A percentile compares a stretch with the other conserved stretches of the same genome.
These are phyloP conservation scores for Pycnomerus fuliginosus DNA, from an alignment of 2,888 invertebrate species.

Conservation along the genomic window DNA sequence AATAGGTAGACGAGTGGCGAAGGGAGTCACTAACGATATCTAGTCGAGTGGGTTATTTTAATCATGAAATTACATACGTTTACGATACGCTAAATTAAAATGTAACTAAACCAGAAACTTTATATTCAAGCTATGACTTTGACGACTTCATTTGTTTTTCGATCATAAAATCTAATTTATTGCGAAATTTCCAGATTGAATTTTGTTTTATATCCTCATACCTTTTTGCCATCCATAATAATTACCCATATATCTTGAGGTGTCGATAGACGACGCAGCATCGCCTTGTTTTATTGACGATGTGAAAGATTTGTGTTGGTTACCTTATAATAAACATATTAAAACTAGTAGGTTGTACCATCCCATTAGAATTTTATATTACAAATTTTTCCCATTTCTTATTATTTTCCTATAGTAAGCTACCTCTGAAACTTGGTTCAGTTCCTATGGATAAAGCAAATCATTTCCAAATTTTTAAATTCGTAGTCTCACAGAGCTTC, in stretches of 20 bases:
- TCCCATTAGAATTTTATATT: too few species aligned
- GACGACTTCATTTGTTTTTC: constrained; percentile 32
- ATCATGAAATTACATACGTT: constrained; percentile 1
- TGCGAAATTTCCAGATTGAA: constrained; percentile 32
- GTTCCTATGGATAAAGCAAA: too few species aligned
- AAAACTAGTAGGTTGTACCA: too few species aligned
- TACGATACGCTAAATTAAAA: constrained; percentile 18
- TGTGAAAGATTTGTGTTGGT: not conserved
- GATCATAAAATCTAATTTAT: constrained; percentile 34
- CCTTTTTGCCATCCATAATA: constrained; percentile 22
- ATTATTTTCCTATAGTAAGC: too few species aligned
- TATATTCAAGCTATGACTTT: constrained; percentile 12
- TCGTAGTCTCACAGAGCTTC: too few species aligned
- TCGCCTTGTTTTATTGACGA: constrained; percentile 13
- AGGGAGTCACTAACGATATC: not conserved
- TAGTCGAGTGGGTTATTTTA: not conserved
- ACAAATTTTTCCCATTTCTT: too few species aligned
- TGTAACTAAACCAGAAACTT: constrained; percentile 22
- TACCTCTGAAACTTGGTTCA: too few species aligned
- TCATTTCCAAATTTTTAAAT: too few species aligned
- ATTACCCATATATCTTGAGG: constrained; percentile 31
- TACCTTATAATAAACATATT: too few species aligned
- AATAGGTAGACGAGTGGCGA: not conserved
- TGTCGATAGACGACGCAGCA: constrained; percentile 18
- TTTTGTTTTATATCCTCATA: constrained; percentile 27